A percentile compares a stretch with the other conserved stretches of the same genome.
These are phyloP conservation scores for Callyntrura guangdongensis DNA, from an alignment of 2,888 invertebrate species.

Conservation along the genomic window DNA sequence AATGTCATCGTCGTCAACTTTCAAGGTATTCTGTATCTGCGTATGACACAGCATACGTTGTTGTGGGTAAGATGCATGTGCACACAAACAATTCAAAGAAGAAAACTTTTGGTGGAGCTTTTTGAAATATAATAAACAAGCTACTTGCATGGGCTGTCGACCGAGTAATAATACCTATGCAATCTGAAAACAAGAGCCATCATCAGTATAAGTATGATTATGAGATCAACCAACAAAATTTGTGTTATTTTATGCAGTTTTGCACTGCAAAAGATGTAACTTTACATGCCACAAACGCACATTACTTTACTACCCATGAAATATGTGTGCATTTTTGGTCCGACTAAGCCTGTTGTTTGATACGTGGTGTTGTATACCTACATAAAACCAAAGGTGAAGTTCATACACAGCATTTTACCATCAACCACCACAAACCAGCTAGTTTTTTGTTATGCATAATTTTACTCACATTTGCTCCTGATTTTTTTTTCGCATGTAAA, in stretches of 20 bases:
- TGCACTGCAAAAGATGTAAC: background rate
- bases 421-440: slow-evolving; percentile 2
- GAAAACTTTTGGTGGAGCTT: too few relatives aligned
- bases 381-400: slow-evolving; percentile 8
- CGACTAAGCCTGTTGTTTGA: background rate
- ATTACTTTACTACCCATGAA: background rate
- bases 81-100: too few relatives aligned
- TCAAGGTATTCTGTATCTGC: too few relatives aligned
- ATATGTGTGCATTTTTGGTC: background rate
- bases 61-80: too few relatives aligned
- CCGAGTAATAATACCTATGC: background rate
- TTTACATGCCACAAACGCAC: background rate
- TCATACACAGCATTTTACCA: background rate
- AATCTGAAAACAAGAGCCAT: background rate
- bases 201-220: background rate
- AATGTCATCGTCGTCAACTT: too few relatives aligned
- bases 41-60: too few relatives aligned
- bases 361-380: background rate
- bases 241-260: background rate
- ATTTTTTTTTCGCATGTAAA: slow-evolving; percentile 28
- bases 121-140: too few relatives aligned
- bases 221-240: background rate
- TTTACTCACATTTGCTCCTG: slow-evolving; percentile 59
- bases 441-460: slow-evolving; percentile 5
- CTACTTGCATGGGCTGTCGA: background rate